Evolutionary conservation across 1,140 invertebrate genomes (phyloP), one percentile per base, ranked within the genome.

Genomic region (Chironomus striatipennis): DNA sequence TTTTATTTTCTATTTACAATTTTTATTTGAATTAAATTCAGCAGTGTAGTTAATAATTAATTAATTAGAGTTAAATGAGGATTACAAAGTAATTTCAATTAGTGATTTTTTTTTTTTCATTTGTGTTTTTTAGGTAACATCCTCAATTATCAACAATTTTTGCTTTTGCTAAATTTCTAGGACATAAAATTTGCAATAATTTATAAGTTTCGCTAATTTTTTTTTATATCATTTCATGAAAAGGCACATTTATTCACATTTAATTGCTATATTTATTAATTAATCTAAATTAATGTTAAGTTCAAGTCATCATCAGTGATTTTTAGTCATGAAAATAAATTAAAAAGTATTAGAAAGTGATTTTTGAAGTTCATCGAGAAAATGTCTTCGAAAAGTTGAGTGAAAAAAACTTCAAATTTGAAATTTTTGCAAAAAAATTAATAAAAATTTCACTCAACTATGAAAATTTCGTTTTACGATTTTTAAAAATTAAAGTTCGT

Each of bases 261-360:
- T 70, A 70, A 20, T 70, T 10, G 6, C 18, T 70, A 70, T 10
- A 70, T 18, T 20, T 70, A 20, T 18, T 34, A 34, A 18, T 70
- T 70, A 70, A 70, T 18, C 65, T 70, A 70, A 21, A 20, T 70
- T 70, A 70, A 20, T 70, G 20, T 70, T 70, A 70, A 70, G n/a
- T 17, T 70, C 65, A 70, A 70, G 65, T 70, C 65, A 70, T 57
- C 24, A 34, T 70, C 65, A 21, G 65, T 70, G 65, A 70, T 70
- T 70, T 70, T 70, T 70, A 70, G 65, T 57, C 47, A 70, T 21
- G 20, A 70, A 70, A 70, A 70, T 70, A 70, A 70, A 70, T 70
- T 70, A 70, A 70, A 21, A 70, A 12, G 9, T 57, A 57, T 57
- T 57, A 12, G n/a, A 57, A 70, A 70, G 17, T 18, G 7, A 70